Evolutionary conservation across 2,113 vertebrate genomes (phyloP).

Genomic region (Dromiciops gliroides): DNA sequence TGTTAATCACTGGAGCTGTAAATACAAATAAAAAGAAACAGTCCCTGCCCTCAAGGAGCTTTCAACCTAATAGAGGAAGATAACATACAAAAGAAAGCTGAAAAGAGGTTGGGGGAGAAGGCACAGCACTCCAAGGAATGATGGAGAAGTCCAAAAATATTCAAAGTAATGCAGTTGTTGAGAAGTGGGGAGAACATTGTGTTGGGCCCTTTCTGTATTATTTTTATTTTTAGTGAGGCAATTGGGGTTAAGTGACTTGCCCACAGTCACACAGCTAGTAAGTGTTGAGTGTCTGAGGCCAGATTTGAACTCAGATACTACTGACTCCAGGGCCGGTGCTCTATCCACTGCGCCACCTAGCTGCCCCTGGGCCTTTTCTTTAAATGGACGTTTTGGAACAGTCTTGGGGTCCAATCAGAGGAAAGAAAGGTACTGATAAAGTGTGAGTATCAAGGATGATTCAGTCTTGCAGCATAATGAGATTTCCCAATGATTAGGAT

Average conservation of each 20-base stretch:
- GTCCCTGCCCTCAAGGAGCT: not conserved
- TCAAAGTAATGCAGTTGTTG: not conserved
- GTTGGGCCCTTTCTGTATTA: too few species aligned
- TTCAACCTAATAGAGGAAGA: not conserved
- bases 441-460: not conserved
- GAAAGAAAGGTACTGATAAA: not conserved
- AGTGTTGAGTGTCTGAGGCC: too few species aligned
- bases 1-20: too few species aligned
- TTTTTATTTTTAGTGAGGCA: too few species aligned
- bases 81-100: not conserved
- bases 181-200: not conserved
- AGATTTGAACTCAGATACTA: too few species aligned
- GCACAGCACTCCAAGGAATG: not conserved
- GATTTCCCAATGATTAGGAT: not conserved
- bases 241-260: too few species aligned
- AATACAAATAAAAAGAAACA: too few species aligned
- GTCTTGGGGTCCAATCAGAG: not conserved
- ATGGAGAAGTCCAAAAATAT: not conserved
- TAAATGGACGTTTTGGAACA: not conserved
- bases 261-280: too few species aligned
- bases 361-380: not conserved
- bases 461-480: not conserved
- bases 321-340: too few species aligned
- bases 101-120: not conserved
- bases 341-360: too few species aligned